Conservation (phyloP, 2,113 vertebrate species). For the Perca fluviatilis region DNA sequence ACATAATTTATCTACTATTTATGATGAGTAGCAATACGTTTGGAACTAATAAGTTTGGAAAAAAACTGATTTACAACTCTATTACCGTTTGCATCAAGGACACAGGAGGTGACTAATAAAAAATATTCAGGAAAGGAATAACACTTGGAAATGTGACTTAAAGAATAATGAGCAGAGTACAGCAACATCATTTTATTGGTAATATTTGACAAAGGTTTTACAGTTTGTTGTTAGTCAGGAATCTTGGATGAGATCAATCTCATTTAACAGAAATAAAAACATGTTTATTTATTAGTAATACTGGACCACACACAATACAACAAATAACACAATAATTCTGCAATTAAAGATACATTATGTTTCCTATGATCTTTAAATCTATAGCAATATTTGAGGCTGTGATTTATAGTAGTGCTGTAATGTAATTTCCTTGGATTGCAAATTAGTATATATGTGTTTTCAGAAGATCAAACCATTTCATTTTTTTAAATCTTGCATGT, state of each 20-base stretch:
- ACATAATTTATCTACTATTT: background rate
- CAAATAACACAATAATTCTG: background rate
- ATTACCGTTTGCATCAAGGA: background rate
- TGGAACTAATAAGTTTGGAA: background rate
- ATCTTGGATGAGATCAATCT: background rate
- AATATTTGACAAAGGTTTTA: background rate
- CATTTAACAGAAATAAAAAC: background rate
- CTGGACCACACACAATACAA: background rate
- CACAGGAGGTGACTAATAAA: background rate
- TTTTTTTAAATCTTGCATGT: background rate
- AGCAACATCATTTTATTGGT: constrained; percentile 35
- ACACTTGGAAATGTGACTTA: background rate
- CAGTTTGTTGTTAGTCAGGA: background rate
- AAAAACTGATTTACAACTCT: background rate
- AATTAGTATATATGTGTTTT: background rate
- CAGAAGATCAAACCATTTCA: background rate
- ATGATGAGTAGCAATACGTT: background rate
- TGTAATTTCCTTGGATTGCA: background rate
- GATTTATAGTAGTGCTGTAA: background rate
- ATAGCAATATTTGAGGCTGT: background rate
- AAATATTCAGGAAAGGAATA: background rate
- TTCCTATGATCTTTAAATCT: no score
- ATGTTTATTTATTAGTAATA: background rate
- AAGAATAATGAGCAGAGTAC: background rate
- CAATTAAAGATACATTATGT: background rate